Evolutionary conservation across 1,140 invertebrate species (phyloP).

Genomic region (Drosophila obscura): DNA sequence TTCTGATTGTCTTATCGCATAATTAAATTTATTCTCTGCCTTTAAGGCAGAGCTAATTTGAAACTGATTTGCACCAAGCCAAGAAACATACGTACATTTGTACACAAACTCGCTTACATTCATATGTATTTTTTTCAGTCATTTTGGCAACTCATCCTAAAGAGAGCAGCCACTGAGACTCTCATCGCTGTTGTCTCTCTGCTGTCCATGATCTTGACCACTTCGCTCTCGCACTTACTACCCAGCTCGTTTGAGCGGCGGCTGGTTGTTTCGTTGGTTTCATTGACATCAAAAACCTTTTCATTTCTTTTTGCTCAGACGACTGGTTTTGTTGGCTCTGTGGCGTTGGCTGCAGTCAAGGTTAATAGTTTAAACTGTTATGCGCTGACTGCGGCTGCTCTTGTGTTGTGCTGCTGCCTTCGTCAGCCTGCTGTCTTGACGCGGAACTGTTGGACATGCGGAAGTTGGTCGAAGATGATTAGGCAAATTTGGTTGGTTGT

Average conservation of each 20-base stretch:
- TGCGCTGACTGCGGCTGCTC: conserved; percentile 17
- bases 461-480: conserved; percentile 63
- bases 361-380: conserved; percentile 80
- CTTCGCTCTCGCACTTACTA: conserved; percentile 19
- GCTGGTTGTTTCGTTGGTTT: conserved; percentile 36
- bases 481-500: conserved; percentile 26
- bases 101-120: background rate
- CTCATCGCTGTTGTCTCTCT: conserved; percentile 21
- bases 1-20: background rate
- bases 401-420: conserved; percentile 35
- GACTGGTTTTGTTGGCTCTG: conserved; percentile 19
- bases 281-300: conserved; percentile 72
- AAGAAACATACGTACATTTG: too few relatives aligned
- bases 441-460: conserved; percentile 73
- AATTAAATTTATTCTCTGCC: too few relatives aligned
- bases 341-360: conserved; percentile 50
- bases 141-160: background rate
- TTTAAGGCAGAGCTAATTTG: too few relatives aligned
- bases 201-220: conserved; percentile 82
- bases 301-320: conserved; percentile 25
- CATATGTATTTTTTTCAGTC: background rate
- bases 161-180: conserved; percentile 2
- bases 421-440: conserved; percentile 48
- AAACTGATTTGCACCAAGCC: too few relatives aligned
- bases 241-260: conserved; percentile 17